phyloP scores from a whole-genome alignment of 2,888 invertebrate species.

The Dynastes grantii region DNA sequence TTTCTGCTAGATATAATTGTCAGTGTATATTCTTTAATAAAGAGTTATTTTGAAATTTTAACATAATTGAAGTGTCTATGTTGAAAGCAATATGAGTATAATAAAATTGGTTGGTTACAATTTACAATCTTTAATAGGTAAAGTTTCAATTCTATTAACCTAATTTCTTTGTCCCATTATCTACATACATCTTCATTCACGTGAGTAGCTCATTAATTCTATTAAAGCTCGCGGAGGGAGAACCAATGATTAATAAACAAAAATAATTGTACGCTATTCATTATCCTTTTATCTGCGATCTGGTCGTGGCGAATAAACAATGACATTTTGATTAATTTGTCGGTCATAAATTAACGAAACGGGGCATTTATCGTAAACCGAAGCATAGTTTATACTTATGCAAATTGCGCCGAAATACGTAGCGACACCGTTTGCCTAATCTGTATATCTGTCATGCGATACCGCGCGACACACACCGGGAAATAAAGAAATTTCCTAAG shows the following conservation, averaged over 20 bases:
- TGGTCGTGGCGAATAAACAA: constrained; percentile 1
- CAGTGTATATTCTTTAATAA: too few species aligned
- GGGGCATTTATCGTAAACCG: not conserved
- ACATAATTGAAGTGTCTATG: too few species aligned
- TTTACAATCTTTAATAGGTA: too few species aligned
- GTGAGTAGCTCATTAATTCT: too few species aligned
- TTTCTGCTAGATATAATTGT: too few species aligned
- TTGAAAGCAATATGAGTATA: too few species aligned
- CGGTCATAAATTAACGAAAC: constrained; percentile 6
- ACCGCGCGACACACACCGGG: not conserved
- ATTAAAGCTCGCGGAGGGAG: not conserved
- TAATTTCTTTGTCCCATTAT: too few species aligned
- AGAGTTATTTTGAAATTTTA: too few species aligned
- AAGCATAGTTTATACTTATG: constrained; percentile 4
- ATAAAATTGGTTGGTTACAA: too few species aligned
- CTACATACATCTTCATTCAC: too few species aligned
- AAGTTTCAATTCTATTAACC: too few species aligned
- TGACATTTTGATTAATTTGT: constrained; percentile 11
- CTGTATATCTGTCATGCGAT: constrained; percentile 20
- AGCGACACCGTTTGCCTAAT: constrained; percentile 1
- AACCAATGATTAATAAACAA: not conserved
- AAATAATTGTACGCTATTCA: not conserved
- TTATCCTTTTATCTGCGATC: not conserved
- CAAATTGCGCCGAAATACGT: constrained; percentile 2
- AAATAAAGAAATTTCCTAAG: not conserved